These are phyloP conservation scores for Heterochromis multidens DNA, from an alignment of 2,113 vertebrate genomes.

Conservation along the genomic window DNA sequence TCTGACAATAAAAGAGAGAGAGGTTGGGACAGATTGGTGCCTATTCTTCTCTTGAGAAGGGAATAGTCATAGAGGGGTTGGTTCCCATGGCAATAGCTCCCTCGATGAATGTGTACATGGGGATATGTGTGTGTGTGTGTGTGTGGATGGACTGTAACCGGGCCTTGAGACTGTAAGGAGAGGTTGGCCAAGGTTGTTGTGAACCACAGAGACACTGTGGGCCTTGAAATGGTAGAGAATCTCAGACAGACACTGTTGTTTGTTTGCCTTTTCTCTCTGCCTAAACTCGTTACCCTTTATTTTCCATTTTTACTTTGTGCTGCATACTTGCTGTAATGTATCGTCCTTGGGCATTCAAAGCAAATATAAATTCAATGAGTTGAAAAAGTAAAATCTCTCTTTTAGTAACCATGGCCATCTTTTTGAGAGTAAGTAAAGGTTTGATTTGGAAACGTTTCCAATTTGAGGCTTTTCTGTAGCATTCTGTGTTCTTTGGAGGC, in stretches of 20 bases:
- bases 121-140: slow-evolving; percentile 24
- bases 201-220: not conserved
- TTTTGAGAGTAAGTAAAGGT: not conserved
- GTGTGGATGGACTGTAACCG: not conserved
- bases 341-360: slow-evolving; percentile 44
- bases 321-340: not conserved
- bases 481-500: not conserved
- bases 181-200: slow-evolving; percentile 21
- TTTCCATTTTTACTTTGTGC: not conserved
- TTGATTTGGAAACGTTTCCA: not conserved
- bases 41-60: slow-evolving; percentile 75
- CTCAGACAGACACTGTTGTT: slow-evolving; percentile 35
- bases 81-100: slow-evolving; percentile 82
- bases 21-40: slow-evolving; percentile 67
- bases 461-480: not conserved
- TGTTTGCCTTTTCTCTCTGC: not conserved
- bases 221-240: slow-evolving; percentile 31
- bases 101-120: slow-evolving; percentile 1
- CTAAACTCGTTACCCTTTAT: slow-evolving; percentile 9
- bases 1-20: slow-evolving; percentile 44
- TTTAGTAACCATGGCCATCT: not conserved
- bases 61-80: slow-evolving; percentile 71
- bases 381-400: slow-evolving; percentile 33
- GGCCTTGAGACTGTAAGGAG: slow-evolving; percentile 48
- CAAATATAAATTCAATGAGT: slow-evolving; percentile 23